Conservation (phyloP, 1,140 invertebrate species). For the Bombus pyrosoma region DNA sequence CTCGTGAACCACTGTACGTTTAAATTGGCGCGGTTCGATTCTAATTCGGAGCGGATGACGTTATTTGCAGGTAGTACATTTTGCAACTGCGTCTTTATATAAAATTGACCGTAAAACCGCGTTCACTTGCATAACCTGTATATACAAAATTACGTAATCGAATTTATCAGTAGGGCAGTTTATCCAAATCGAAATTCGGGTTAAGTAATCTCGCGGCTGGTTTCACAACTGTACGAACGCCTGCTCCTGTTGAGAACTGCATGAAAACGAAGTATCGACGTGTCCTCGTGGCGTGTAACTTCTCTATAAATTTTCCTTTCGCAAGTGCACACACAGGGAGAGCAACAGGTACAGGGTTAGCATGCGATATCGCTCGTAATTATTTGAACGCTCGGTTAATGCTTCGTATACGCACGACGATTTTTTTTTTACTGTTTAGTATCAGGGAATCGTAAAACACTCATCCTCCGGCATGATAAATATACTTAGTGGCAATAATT, state of each 20-base stretch:
- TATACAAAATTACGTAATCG: slow-evolving; percentile 20
- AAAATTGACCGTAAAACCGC: slow-evolving; percentile 30
- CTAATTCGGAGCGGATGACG: slow-evolving; percentile 43
- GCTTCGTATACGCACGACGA: too few relatives aligned
- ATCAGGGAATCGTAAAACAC: not conserved
- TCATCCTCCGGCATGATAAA: not conserved
- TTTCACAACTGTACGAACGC: slow-evolving; percentile 23
- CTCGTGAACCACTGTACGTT: slow-evolving; percentile 2
- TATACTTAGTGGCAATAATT: not conserved
- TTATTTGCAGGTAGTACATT: slow-evolving; percentile 48
- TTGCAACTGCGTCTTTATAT: slow-evolving; percentile 62
- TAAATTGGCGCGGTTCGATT: slow-evolving; percentile 59
- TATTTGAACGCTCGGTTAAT: not conserved
- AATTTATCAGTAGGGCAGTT: slow-evolving; percentile 53
- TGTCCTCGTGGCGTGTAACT: not conserved
- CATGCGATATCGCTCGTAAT: not conserved
- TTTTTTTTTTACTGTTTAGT: not conserved
- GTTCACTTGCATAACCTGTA: slow-evolving; percentile 20
- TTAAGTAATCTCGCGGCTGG: slow-evolving; percentile 13
- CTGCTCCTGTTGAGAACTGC: not conserved
- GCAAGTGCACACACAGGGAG: not conserved
- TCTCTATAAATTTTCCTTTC: slow-evolving; percentile 23
- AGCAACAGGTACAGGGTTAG: not conserved
- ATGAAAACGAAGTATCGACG: not conserved
- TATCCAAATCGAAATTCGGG: slow-evolving; percentile 55